Evolutionary conservation across 2,797 vertebrate genomes (phyloP), one percentile per base, ranked within the genome.

Genomic region (Galago senegalensis): DNA sequence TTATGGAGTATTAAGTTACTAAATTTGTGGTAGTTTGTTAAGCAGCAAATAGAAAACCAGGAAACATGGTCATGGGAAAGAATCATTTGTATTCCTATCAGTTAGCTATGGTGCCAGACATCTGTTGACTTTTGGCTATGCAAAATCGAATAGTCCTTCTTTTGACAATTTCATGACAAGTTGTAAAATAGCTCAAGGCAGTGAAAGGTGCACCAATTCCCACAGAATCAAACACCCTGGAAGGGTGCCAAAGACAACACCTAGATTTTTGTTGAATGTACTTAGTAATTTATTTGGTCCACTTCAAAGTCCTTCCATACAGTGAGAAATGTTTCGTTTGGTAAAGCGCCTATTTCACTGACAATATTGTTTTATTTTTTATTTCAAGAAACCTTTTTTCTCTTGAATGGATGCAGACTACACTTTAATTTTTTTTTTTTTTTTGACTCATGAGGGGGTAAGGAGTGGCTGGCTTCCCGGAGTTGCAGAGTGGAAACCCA

Each of bases 281-380:
- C 49, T 25, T 46, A 61, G 73, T 23, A 58, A 95, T 53, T 90
- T 73, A 58, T 63, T 73, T 70, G 82, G 73, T 81, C 21, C 77
- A 85, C 81, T 87, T 91, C 73, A 63, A 70, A 89, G 40, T 61
- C 69, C 31, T 27, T 93, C 17, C 4, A 20, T 61, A 69, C 69
- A n/a, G 18, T 63, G n/a, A 91, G 80, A 75, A 77, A 83, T 89
- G 63, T 94, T 91, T 86, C 70, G 69, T 92, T 96, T 77, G 77
- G 61, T 65, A 40, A 93, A 83, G 46, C 69, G 11, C 43, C 76
- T 60, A 18, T 82, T 93, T 90, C 72, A 61, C 31, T 46, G 63
- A 76, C 31, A 85, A 53, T 87, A 76, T 72, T 87, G 72, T 92
- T 94, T 94, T 86, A 85, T 40, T 88, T 81, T 81, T 86, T 94